Evolutionary conservation across 1,140 invertebrate genomes (phyloP), one percentile per base, ranked within the genome.

Genomic region (Gonatopus flavifemur): DNA sequence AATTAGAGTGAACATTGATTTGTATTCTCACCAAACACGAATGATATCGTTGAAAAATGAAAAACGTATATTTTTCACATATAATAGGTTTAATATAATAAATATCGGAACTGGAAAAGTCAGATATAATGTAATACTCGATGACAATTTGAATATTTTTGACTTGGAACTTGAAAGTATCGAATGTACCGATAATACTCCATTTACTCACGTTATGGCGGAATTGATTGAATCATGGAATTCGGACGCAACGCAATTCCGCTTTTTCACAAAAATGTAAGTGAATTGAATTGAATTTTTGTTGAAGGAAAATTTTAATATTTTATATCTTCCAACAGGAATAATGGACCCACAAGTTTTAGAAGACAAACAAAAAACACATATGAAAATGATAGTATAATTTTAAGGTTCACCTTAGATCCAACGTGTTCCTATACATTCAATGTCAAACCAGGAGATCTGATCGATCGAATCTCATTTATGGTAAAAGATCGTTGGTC

Each of bases 201-300:
- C 75, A 19, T 50, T 64, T 6, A 81, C 84, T 49, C 81, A 85
- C 46, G 80, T 82, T 2, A 78, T 83, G 0, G 81, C 83, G 0
- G 82, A 84, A 57, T 58, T 88, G 6, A 72, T 82, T 35, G 83
- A 86, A 19, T 83, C 84, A 2, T 87, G 86, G 85, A 82, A 81
- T 10, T 64, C 75, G 4, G 84, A 84, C 55, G 76, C 82, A 44
- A 82, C 83, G 30, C 79, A 82, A 45, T 80, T 82, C 61, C 74
- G 80, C 57, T 82, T 82, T 64, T 79, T 87, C 39, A 84, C 81
- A 76, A 85, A 72, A 74, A 80, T 75, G 70, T 74, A 65, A 59
- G 57, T 63, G 21, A 10, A 32, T 35, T 31, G 25, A 21, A 9
- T 22, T 24, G 35, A 21, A 7, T 30, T 21, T 13, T 24, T 30